Evolutionary conservation across 2,888 invertebrate genomes (phyloP).

Genomic region (Macrosoma leucophasiata): DNA sequence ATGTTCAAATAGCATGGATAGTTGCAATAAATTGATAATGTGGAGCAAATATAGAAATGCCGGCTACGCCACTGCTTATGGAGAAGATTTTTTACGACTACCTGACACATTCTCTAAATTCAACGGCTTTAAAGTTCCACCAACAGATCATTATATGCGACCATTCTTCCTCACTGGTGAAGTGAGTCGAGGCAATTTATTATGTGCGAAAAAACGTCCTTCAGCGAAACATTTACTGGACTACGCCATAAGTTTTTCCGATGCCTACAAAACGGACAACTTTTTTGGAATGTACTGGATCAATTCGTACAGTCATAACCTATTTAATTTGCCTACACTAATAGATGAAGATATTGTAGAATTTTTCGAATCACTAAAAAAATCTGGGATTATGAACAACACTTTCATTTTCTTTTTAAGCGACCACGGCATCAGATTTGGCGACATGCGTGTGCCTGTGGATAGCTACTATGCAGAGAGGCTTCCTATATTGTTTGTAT

Average conservation of each 20-base stretch:
- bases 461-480: constrained; percentile 87
- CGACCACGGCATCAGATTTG: constrained; percentile 86
- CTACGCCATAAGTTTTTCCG: constrained; percentile 78
- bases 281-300: constrained; percentile 86
- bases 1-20: constrained; percentile 52
- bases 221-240: constrained; percentile 80
- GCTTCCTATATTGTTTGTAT: constrained; percentile 82
- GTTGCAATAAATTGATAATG: constrained; percentile 82
- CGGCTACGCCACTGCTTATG: constrained; percentile 85
- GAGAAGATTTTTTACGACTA: constrained; percentile 79
- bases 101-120: constrained; percentile 79
- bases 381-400: constrained; percentile 73
- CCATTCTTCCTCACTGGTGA: constrained; percentile 82
- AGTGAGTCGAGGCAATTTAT: constrained; percentile 49
- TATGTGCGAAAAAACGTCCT: constrained; percentile 61
- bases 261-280: constrained; percentile 73
- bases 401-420: constrained; percentile 83
- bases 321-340: constrained; percentile 77
- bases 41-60: constrained; percentile 83
- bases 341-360: constrained; percentile 76
- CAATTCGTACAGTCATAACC: constrained; percentile 83
- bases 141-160: constrained; percentile 87
- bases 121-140: constrained; percentile 80
- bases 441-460: constrained; percentile 77
- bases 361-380: constrained; percentile 72